A percentile compares a stretch with the other conserved stretches of the same genome.
Conservation (phyloP, 2,113 vertebrate species). For the Phrynosoma platyrhinos region DNA sequence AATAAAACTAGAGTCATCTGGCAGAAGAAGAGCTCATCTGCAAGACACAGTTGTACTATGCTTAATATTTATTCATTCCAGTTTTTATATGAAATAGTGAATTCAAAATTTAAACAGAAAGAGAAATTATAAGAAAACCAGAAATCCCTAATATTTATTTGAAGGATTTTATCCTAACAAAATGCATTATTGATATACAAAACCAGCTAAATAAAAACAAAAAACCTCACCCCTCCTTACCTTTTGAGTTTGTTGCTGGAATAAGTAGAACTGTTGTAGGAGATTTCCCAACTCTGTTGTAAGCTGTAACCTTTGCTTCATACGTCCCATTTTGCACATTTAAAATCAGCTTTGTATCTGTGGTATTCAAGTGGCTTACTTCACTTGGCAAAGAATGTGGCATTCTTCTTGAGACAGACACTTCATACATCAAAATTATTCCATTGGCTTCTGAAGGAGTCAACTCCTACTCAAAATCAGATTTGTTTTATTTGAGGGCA, state of each 20-base stretch:
- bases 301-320: constrained; percentile 71
- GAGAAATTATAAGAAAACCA: not conserved
- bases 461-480: constrained; percentile 70
- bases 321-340: constrained; percentile 69
- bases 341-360: constrained; percentile 63
- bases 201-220: not conserved
- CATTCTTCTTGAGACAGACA: constrained; percentile 70
- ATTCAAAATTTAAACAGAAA: not conserved
- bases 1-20: not conserved
- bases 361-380: constrained; percentile 62
- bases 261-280: constrained; percentile 75
- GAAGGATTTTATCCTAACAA: too few relatives aligned
- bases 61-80: not conserved
- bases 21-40: not conserved
- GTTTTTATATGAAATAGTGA: not conserved
- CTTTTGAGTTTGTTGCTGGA: constrained; percentile 69
- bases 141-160: not conserved
- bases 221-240: constrained; percentile 58
- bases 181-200: not conserved
- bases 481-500: constrained; percentile 8
- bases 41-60: not conserved
- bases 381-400: constrained; percentile 16
- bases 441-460: constrained; percentile 81
- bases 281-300: constrained; percentile 83
- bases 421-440: constrained; percentile 80